Base-by-base conservation (phyloP, 1,140 invertebrate species). In the Camponotus pennsylvanicus region DNA sequence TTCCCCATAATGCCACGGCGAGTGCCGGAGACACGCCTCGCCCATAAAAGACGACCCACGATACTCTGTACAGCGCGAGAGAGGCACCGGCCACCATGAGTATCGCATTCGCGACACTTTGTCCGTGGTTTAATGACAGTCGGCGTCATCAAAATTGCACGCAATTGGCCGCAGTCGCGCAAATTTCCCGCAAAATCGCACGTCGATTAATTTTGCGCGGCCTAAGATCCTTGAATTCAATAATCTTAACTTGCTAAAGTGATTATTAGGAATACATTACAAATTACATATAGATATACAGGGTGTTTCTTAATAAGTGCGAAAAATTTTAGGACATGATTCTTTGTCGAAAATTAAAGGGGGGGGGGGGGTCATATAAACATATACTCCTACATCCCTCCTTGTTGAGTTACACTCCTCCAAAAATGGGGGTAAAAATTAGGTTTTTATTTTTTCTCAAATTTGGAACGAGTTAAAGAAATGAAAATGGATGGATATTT, bases 41-140 rank as follows among this genome's bases (percentile, higher is more conserved):
- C 71, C 85, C 89, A 88, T 94, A 94, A 94, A 94, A 64, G 92
- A 67, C 80, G 79, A 77, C 89, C 89, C 92, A 91, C 91, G 88
- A 80, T 87, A 85, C 85, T 80, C 52, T 64, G 76, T 71, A 69
- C 61, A 27, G 32, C 59, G 70, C 83, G 73, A 86, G 69, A 86
- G 76, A 80, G 18, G 40, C 40, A 66, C 84, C 37, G 70, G 52
- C 59, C 75, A 45, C 75, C 71, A 80, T 21, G 37, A 34, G 21
- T 59, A 78, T 32, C 55, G 69, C 69, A n/a, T 61, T 73, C 69
- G 79, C 69, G 79, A 83, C 79, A 83, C 69, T 83, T 75, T 82
- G 79, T 75, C 13, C 69, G 21, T 9, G 40, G 69, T 83, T 83
- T 63, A 83, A 83, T 80, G 32, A 37, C 64, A 49, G 45, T 37